Percentiles rank a stretch among this genome's conserved stretches.
phyloP scores from a whole-genome alignment of 2,888 invertebrate genomes.

The Dryomyza anilis region DNA sequence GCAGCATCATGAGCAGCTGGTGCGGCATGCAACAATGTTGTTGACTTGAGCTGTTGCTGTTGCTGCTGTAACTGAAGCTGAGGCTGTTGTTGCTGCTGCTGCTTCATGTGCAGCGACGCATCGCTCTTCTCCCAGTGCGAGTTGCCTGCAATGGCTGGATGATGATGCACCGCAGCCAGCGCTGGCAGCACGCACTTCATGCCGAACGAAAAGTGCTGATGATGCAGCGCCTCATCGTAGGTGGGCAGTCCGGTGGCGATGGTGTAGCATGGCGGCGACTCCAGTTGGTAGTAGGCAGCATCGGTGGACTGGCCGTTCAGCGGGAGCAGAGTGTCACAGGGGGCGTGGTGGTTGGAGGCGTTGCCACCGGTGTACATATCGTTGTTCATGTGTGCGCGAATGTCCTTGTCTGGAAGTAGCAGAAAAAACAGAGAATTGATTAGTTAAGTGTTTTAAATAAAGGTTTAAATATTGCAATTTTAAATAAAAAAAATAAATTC shows the following conservation, averaged over 20 bases:
- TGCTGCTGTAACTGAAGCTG: conserved; percentile 25
- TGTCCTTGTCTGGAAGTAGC: conserved; percentile 56
- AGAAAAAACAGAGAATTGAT: not conserved
- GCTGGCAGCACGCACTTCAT: conserved; percentile 58
- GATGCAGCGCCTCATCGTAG: conserved; percentile 69
- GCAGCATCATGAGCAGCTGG: conserved; percentile 34
- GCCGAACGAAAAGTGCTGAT: conserved; percentile 58
- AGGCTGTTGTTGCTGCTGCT: conserved; percentile 40
- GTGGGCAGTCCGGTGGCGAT: conserved; percentile 69
- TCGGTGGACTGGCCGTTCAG: conserved; percentile 35
- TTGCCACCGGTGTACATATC: conserved; percentile 40
- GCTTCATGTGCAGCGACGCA: conserved; percentile 38
- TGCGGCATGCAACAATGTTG: conserved; percentile 28
- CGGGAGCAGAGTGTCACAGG: conserved; percentile 31
- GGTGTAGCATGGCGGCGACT: conserved; percentile 68
- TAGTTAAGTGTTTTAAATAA: not conserved
- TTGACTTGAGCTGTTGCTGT: conserved; percentile 31
- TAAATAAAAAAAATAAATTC: not conserved
- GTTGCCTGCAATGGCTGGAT: conserved; percentile 31
- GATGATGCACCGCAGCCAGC: conserved; percentile 55
- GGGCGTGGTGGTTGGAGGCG: conserved; percentile 43
- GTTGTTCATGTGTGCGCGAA: conserved; percentile 50
- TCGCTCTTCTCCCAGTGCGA: conserved; percentile 51
- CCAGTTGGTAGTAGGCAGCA: conserved; percentile 59
- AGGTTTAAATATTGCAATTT: too few relatives aligned